Percentiles rank a stretch among this genome's conserved stretches.
Conservation (phyloP, 35 echinoderm and acorn worm species). For the Stichopus chloronotus region DNA sequence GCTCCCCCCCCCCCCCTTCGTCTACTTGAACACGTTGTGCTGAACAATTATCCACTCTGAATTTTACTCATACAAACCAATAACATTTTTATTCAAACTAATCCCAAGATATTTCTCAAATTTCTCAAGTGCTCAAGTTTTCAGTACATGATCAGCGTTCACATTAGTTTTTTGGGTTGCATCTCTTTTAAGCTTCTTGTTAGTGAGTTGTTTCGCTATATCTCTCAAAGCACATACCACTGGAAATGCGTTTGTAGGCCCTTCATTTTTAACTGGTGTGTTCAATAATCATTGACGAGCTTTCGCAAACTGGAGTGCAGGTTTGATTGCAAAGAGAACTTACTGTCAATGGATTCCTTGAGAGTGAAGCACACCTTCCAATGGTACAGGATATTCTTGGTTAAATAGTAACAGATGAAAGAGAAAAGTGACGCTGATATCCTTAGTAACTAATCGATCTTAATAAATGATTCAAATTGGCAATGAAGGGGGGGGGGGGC, state of each 20-base stretch:
- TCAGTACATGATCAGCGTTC: too few relatives aligned
- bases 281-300: not conserved
- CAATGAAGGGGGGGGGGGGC: not conserved
- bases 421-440: not conserved
- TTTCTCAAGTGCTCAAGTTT: too few relatives aligned
- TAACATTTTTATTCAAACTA: too few relatives aligned
- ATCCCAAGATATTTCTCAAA: too few relatives aligned
- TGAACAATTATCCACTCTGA: too few relatives aligned
- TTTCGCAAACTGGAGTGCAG: not conserved
- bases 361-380: not conserved
- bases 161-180: too few relatives aligned
- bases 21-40: too few relatives aligned
- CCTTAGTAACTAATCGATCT: conserved; percentile 11
- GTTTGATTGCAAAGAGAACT: not conserved
- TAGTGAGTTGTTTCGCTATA: not conserved
- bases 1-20: too few relatives aligned
- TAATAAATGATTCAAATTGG: conserved; percentile 10
- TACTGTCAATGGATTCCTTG: not conserved
- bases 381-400: not conserved
- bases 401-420: conserved; percentile 12
- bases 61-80: too few relatives aligned
- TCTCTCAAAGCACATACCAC: not conserved
- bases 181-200: too few relatives aligned
- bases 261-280: not conserved
- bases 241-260: not conserved